Evolutionary conservation across 2,113 vertebrate species (phyloP), one percentile per base, ranked within the genome.

Genomic region (Notarius lentiginosus): DNA sequence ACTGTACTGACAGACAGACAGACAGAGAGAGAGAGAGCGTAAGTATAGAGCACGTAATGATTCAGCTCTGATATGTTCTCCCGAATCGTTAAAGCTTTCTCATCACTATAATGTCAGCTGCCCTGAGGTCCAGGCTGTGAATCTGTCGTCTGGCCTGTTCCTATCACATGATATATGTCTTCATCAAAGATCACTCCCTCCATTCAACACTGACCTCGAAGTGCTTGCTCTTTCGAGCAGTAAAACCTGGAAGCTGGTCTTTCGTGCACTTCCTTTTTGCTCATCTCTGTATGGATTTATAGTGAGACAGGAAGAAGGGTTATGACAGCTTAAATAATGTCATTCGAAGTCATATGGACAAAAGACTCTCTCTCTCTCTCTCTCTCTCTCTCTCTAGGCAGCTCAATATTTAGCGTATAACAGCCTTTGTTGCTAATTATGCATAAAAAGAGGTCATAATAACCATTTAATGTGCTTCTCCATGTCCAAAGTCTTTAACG

Each of bases 311-410:
- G 49, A 17, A 75, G 77, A 24, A 70, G 55, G 10, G 27, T 66
- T 80, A 53, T 88, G 83, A 56, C 83, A 81, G 76, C 83, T 72
- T 51, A 30, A 66, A 58, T 84, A 79, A 87, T 72, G 82, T 84
- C 76, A 79, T 68, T 34, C 60, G n/a, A 84, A 84, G 87, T 34
- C 34, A 60, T 30, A n/a, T 53, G 47, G 47, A 55, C 61, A 51
- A 60, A 86, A 81, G 27, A 61, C 27, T 22, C 30, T 63, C 11
- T 60, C 55, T 58, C 15, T 72, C 51, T 24, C 61, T 11, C 30
- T 27, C 56, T 77, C n/a, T 49, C 47, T 60, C 55, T 34, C 34
- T 60, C 27, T 14, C 58, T 34, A 70, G 17, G 51, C 51, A 70
- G 85, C 53, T 60, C 77, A 61, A 86, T 61, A 60, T 86, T 70